Conservation (phyloP, 2,888 invertebrate species). For the Orchesella flavescens region DNA sequence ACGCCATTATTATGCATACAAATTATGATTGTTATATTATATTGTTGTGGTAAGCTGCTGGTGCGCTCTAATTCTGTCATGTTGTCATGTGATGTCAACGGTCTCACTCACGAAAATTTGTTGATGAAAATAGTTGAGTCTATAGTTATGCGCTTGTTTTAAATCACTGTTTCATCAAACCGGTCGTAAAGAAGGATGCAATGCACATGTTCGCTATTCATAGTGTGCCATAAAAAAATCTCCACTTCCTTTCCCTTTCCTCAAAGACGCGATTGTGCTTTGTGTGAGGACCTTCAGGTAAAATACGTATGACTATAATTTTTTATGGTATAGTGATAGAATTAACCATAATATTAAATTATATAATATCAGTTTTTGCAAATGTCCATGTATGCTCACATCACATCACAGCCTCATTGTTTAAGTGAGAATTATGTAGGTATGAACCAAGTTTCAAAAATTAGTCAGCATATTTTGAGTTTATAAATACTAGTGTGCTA, state of each 20-base stretch:
- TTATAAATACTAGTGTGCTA: too few species aligned
- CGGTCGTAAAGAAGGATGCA: not conserved
- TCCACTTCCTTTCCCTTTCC: conserved; percentile 63
- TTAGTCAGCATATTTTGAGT: too few species aligned
- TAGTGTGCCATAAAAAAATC: too few species aligned
- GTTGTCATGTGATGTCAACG: conserved; percentile 41
- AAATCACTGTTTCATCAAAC: conserved; percentile 25
- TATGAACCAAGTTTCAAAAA: too few species aligned
- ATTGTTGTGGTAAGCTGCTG: conserved; percentile 22
- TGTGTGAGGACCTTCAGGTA: conserved; percentile 24
- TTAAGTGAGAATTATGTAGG: too few species aligned
- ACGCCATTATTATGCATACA: conserved; percentile 34
- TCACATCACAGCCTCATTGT: conserved; percentile 5
- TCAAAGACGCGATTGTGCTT: conserved; percentile 14
- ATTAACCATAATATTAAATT: not conserved
- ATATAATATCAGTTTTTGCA: too few species aligned
- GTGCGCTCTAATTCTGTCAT: conserved; percentile 61
- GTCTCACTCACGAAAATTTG: not conserved
- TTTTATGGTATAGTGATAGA: conserved; percentile 1
- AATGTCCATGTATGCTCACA: conserved; percentile 7
- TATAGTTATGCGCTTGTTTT: not conserved
- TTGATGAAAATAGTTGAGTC: conserved; percentile 5
- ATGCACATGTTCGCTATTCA: not conserved
- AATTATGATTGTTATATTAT: conserved; percentile 31
- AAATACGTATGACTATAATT: not conserved